A percentile compares a stretch with the other conserved stretches of the same genome.
Evolutionary conservation across 2,888 invertebrate genomes (phyloP).

Genomic region (Stenichneumon culpator): DNA sequence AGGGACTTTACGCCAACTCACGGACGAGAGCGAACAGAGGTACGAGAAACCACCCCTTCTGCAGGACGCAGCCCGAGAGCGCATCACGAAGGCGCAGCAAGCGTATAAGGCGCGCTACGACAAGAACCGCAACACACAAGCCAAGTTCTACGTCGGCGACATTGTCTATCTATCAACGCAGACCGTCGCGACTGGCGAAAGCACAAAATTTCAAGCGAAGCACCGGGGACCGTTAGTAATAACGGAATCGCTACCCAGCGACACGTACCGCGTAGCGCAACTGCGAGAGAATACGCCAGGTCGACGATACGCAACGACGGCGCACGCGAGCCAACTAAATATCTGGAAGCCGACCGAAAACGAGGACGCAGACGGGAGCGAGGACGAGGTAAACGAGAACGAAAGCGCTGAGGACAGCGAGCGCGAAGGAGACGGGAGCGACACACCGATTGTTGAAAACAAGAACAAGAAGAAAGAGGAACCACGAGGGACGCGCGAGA

Average conservation of each 20-base stretch:
- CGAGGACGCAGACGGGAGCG: background rate
- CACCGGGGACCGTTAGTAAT: background rate
- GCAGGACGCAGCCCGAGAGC: conserved; percentile 28
- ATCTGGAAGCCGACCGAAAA: background rate
- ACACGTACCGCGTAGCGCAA: background rate
- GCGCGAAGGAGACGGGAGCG: background rate
- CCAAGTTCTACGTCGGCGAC: conserved; percentile 41
- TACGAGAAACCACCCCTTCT: conserved; percentile 1
- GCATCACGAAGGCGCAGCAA: background rate
- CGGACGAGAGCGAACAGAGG: conserved; percentile 2
- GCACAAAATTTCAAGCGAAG: conserved; percentile 39
- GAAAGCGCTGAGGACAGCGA: background rate
- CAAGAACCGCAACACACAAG: background rate
- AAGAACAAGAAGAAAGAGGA: background rate
- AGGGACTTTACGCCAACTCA: conserved; percentile 14
- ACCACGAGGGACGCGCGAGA: background rate
- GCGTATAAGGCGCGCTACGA: conserved; percentile 38
- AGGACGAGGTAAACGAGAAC: background rate
- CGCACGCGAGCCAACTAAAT: background rate
- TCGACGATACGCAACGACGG: background rate
- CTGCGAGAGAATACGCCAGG: background rate
- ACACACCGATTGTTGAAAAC: background rate
- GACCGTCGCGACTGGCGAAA: conserved; percentile 30
- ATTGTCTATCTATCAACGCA: conserved; percentile 38
- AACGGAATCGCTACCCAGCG: background rate